A percentile compares a stretch with the other conserved stretches of the same genome.
phyloP scores from a whole-genome alignment of 2,113 vertebrate species.

The Rissa tridactyla region DNA sequence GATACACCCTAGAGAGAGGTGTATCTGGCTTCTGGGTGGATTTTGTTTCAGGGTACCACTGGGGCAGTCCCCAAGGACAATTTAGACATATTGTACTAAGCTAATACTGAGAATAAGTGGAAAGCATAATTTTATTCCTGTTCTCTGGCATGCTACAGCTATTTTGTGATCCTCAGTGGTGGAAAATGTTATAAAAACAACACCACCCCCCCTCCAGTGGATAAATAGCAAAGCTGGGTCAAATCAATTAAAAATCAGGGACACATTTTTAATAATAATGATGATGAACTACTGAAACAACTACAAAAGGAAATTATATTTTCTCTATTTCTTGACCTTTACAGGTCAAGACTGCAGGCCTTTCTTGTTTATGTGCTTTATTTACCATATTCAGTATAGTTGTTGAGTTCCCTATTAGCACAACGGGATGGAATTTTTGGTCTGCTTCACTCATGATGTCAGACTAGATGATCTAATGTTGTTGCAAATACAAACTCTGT shows the following conservation, averaged over 20 bases:
- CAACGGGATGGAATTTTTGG: neutral
- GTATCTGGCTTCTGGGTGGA: neutral
- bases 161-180: neutral
- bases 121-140: neutral
- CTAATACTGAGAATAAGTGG: neutral
- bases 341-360: neutral
- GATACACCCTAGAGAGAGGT: neutral
- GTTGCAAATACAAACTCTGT: neutral
- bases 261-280: neutral
- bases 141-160: neutral
- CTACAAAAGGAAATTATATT: neutral
- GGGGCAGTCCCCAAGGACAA: neutral
- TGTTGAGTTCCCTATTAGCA: neutral
- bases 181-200: neutral
- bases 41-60: neutral
- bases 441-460: neutral
- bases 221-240: neutral
- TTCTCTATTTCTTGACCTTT: neutral
- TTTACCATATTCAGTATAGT: neutral
- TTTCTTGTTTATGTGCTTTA: neutral
- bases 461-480: neutral
- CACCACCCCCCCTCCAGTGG: rapidly evolving
- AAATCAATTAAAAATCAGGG: neutral
- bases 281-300: neutral
- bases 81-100: neutral